Conservation (phyloP, 2,888 invertebrate genomes). For the Nysson spinosus region DNA sequence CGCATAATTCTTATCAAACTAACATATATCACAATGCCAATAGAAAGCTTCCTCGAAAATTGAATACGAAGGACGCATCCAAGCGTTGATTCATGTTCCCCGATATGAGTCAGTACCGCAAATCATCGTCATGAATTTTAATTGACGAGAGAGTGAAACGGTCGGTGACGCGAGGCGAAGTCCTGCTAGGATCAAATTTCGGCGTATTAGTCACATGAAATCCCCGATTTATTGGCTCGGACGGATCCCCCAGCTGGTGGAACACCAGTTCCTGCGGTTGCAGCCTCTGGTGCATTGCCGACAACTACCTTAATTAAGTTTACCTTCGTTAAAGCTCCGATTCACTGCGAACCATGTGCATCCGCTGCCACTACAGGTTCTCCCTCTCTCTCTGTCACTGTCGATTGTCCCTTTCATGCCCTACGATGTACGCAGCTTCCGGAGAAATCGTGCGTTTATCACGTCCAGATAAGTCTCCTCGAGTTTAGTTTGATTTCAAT, state of each 20-base stretch:
- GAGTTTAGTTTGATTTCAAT: too few species aligned
- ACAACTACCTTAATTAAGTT: slow-evolving; percentile 47
- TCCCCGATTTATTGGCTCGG: slow-evolving; percentile 38
- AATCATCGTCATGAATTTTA: too few species aligned
- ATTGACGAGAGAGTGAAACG: too few species aligned
- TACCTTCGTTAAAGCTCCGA: slow-evolving; percentile 48
- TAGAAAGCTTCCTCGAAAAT: too few species aligned
- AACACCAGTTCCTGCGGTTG: too few species aligned
- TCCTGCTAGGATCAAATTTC: slow-evolving; percentile 3
- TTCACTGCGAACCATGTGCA: slow-evolving; percentile 30
- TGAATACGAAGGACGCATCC: too few species aligned
- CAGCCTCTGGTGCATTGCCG: slow-evolving; percentile 25
- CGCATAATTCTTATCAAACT: too few species aligned
- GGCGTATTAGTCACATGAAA: slow-evolving; percentile 31
- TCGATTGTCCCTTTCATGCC: neutral
- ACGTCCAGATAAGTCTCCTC: too few species aligned
- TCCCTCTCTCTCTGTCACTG: neutral
- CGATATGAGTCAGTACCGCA: too few species aligned
- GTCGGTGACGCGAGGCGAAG: too few species aligned
- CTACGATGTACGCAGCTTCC: slow-evolving; percentile 20
- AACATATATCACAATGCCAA: too few species aligned
- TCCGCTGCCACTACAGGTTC: slow-evolving; percentile 32
- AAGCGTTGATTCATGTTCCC: too few species aligned
- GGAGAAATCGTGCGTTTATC: slow-evolving; percentile 4
- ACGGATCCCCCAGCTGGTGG: slow-evolving; percentile 10